Evolutionary conservation across 2,888 invertebrate genomes (phyloP), one percentile per base, ranked within the genome.

Genomic region (Epirrhoe alternata): DNA sequence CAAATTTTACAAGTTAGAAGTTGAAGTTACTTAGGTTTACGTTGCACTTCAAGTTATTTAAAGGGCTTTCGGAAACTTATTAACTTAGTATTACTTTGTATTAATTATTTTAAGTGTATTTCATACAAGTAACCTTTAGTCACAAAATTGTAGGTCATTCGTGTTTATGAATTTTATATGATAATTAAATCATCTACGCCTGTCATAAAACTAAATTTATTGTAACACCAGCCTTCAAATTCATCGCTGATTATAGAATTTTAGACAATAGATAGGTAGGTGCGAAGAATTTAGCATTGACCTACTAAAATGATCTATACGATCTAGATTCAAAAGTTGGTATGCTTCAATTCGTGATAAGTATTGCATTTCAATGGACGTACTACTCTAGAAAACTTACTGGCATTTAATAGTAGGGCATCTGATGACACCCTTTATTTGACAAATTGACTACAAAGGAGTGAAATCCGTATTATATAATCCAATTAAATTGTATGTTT

Each of bases 201-300:
- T 54, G 50, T 61, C 54, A 56, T 55, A 62, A 68, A 69, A 33
- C 47, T 60, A 16, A 61, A 57, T 24, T 72, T 69, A 72, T 74
- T 72, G 70, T 74, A 60, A 62, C 52, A 54, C 60, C 74, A 74
- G 70, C 74, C 77, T 77, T 68, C 30, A 61, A 56, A 6, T 12
- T 52, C 62, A 73, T 76, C 69, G 71, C 64, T 70, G 56, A 74
- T 77, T 80, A 38, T 38, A 38, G 38, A 10, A 10, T 38, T 38
- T 72, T 77, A 77, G 73, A 81, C 74, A 73, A 74, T 74, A 42
- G 47, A 74, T 74, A 42, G 47, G n/a, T 17, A 54, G 47, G n/a
- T 47, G 71, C 75, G 70, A 76, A 62, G 68, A 74, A 79, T 78
- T 80, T 72, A 78, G 66, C 83, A 82, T 82, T 86, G 84, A 85